Percentiles rank a stretch among this genome's conserved stretches.
phyloP scores from a whole-genome alignment of 2,797 vertebrate genomes.

The Phrynocephalus vlangalii region DNA sequence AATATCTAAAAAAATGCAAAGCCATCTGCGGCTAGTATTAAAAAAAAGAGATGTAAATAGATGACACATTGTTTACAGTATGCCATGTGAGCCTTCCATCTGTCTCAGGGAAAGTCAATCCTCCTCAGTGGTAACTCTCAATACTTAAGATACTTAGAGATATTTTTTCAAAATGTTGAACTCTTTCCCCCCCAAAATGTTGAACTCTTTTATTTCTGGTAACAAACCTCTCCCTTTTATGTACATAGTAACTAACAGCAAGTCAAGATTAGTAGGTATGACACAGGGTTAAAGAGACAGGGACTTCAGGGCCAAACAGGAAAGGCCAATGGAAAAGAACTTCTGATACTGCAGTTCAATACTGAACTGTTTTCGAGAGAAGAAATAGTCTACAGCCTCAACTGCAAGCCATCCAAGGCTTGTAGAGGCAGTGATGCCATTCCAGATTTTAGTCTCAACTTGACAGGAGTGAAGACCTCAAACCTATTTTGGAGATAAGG shows the following conservation, averaged over 20 bases:
- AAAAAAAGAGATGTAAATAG: slow-evolving; percentile 76
- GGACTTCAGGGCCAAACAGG: background rate
- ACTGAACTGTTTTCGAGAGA: background rate
- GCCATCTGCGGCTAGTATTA: slow-evolving; percentile 76
- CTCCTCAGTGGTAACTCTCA: slow-evolving; percentile 58
- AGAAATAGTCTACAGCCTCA: background rate
- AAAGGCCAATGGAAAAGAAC: too few relatives aligned
- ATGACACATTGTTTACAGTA: slow-evolving; percentile 71
- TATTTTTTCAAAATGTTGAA: slow-evolving; percentile 33
- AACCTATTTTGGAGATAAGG: too few relatives aligned
- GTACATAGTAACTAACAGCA: background rate
- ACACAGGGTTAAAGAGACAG: background rate
- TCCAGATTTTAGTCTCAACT: too few relatives aligned
- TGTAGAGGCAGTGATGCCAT: too few relatives aligned
- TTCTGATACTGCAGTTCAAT: background rate
- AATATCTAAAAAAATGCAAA: slow-evolving; percentile 60
- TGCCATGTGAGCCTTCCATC: slow-evolving; percentile 75
- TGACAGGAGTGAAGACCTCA: too few relatives aligned
- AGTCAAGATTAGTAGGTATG: background rate
- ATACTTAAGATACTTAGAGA: slow-evolving; percentile 42
- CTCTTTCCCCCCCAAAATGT: too few relatives aligned
- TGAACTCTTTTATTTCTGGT: background rate
- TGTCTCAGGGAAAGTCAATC: slow-evolving; percentile 67
- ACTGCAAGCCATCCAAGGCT: background rate
- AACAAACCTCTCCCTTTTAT: background rate